phyloP scores from a whole-genome alignment of 2,888 invertebrate genomes.

The Myopa testacea region DNA sequence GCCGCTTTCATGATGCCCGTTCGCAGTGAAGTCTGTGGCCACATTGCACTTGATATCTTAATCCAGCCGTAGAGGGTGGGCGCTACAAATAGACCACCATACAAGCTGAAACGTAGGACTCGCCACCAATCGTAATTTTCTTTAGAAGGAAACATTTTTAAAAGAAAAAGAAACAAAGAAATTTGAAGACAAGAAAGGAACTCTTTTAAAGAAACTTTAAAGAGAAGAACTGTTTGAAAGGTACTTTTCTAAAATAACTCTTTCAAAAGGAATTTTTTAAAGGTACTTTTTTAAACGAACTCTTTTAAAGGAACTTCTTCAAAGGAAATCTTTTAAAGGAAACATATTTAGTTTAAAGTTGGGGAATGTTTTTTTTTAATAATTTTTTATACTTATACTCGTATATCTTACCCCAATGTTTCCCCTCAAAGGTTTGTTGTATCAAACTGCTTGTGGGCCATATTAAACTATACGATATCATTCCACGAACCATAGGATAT shows the following conservation, averaged over 20 bases:
- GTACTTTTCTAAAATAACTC: too few species aligned
- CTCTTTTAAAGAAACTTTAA: too few species aligned
- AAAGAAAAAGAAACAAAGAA: not conserved
- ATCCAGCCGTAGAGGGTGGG: constrained; percentile 86
- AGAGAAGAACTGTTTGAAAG: not conserved
- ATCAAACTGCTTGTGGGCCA: constrained; percentile 81
- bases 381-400: too few species aligned
- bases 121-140: constrained; percentile 77
- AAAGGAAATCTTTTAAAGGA: too few species aligned
- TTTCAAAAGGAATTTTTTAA: too few species aligned
- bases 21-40: constrained; percentile 78
- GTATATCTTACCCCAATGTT: constrained; percentile 71
- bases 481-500: constrained; percentile 71
- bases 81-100: constrained; percentile 85
- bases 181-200: too few species aligned
- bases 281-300: too few species aligned
- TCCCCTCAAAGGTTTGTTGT: constrained; percentile 78
- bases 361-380: too few species aligned
- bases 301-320: too few species aligned
- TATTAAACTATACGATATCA: constrained; percentile 78
- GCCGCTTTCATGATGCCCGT: constrained; percentile 81
- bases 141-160: constrained; percentile 46
- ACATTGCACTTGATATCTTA: constrained; percentile 78
- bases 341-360: too few species aligned
- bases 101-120: constrained; percentile 79